Conservation (phyloP, 2,888 invertebrate genomes). For the Prosapia bicincta region DNA sequence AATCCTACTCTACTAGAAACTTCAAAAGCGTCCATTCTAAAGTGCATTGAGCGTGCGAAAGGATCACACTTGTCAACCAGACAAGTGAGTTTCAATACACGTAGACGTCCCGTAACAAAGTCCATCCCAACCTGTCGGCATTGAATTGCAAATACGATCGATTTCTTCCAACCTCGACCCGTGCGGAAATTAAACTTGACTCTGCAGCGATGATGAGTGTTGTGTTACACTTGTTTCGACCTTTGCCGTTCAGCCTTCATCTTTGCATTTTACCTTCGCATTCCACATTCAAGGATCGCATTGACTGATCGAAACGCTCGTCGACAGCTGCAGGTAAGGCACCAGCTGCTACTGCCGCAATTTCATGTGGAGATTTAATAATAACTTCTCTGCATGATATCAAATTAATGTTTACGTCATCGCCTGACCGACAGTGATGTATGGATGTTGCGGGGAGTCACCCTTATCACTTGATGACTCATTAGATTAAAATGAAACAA, state of each 20-base stretch:
- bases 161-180: background rate
- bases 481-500: background rate
- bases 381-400: background rate
- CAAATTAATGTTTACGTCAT: background rate
- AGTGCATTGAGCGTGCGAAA: too few relatives aligned
- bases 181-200: background rate
- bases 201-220: background rate
- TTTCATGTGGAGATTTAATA: background rate
- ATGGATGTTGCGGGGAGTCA: background rate
- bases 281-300: background rate
- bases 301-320: background rate
- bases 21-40: too few relatives aligned
- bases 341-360: background rate
- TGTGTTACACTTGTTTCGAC: background rate
- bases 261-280: background rate
- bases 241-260: background rate
- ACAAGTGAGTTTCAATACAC: too few relatives aligned
- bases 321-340: background rate
- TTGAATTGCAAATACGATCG: background rate
- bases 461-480: background rate
- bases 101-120: too few relatives aligned
- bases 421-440: background rate
- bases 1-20: too few relatives aligned
- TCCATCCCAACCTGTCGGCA: background rate
- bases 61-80: too few relatives aligned